phyloP scores from a whole-genome alignment of 2,888 invertebrate genomes.

The Eupeodes luniger region DNA sequence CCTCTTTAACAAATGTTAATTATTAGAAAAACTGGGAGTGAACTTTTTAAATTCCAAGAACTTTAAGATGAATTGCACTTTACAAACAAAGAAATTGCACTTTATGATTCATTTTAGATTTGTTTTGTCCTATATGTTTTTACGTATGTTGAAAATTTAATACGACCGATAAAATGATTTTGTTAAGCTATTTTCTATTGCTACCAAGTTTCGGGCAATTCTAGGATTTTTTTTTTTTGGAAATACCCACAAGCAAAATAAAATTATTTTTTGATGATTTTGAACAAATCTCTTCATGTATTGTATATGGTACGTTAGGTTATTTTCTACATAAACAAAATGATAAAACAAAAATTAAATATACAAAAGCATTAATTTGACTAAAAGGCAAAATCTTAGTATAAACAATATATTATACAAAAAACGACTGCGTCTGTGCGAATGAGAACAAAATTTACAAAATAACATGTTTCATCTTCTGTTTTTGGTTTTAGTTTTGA shows the following conservation, averaged over 20 bases:
- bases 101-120: no score
- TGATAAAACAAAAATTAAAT: conserved; percentile 30
- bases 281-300: conserved; percentile 27
- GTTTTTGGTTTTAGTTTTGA: conserved; percentile 45
- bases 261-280: conserved; percentile 3
- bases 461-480: conserved; percentile 20
- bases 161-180: no score
- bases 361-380: conserved; percentile 59
- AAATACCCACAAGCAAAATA: not conserved
- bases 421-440: conserved; percentile 45
- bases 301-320: not conserved
- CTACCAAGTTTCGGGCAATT: no score
- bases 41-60: no score
- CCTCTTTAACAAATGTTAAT: no score
- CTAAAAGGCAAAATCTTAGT: conserved; percentile 51
- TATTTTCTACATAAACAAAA: conserved; percentile 31
- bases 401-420: conserved; percentile 32
- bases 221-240: not conserved
- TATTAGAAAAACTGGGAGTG: no score
- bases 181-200: no score
- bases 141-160: no score
- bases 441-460: conserved; percentile 59
- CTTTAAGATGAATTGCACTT: no score
- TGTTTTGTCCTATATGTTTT: no score
- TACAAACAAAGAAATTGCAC: no score